Evolutionary conservation across 2,888 invertebrate species (phyloP).

Genomic region (Xiphydria camelus): DNA sequence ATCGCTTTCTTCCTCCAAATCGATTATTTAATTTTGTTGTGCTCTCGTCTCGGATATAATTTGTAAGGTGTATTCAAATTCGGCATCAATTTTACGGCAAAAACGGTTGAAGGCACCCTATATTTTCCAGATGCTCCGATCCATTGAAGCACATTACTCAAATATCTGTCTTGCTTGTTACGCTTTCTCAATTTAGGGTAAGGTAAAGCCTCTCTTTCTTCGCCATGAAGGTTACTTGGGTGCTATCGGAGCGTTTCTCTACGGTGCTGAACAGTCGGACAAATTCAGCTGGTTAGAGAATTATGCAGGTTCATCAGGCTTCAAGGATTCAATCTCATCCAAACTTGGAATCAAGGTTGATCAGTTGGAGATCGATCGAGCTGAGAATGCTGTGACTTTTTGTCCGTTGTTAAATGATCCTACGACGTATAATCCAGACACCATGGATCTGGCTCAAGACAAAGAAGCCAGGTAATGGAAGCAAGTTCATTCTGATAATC

Average conservation of each 20-base stretch:
- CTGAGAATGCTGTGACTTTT: conserved; percentile 62
- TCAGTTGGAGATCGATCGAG: conserved; percentile 56
- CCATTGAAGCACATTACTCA: no score
- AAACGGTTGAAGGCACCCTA: no score
- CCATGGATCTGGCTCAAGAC: conserved; percentile 85
- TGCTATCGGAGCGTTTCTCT: conserved; percentile 71
- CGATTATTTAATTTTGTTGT: no score
- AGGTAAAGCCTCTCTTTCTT: conserved; percentile 68
- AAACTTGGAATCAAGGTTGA: conserved; percentile 52
- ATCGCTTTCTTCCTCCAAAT: no score
- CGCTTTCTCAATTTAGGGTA: conserved; percentile 50
- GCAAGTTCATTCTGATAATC: conserved; percentile 2
- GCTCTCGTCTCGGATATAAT: conserved; percentile 51
- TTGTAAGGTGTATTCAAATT: no score
- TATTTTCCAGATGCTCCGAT: no score
- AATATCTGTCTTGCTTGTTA: conserved; percentile 1
- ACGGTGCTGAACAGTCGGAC: conserved; percentile 65
- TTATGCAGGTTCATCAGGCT: conserved; percentile 68
- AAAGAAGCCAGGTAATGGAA: conserved; percentile 71
- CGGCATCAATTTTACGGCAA: no score
- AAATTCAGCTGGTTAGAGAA: conserved; percentile 71
- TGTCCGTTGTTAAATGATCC: conserved; percentile 81
- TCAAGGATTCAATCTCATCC: conserved; percentile 59
- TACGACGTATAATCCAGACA: conserved; percentile 85
- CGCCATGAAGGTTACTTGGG: conserved; percentile 73